A percentile compares a stretch with the other conserved stretches of the same genome.
Evolutionary conservation across 2,113 vertebrate genomes (phyloP).

Genomic region (Pipa parva): DNA sequence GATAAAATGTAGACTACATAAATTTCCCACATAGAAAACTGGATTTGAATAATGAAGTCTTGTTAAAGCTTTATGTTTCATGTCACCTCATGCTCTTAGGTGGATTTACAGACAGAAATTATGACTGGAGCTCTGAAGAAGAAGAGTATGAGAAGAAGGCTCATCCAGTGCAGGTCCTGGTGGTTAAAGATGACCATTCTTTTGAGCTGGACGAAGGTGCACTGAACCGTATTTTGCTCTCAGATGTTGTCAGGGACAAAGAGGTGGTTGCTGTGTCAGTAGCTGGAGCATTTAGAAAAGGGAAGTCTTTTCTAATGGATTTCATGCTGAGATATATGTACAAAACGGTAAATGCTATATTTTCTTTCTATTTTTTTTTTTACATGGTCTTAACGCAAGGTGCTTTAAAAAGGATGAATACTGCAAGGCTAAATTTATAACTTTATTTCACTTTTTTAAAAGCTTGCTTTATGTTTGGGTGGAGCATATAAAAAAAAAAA

Average conservation of each 20-base stretch:
- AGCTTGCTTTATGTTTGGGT: too few relatives aligned
- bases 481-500: too few relatives aligned
- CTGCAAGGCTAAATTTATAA: too few relatives aligned
- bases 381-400: too few relatives aligned
- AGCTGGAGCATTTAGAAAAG: slow-evolving; percentile 94
- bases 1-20: too few relatives aligned
- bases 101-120: slow-evolving; percentile 78
- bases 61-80: background rate
- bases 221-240: slow-evolving; percentile 85
- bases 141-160: slow-evolving; percentile 86
- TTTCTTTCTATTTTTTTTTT: background rate
- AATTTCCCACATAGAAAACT: too few relatives aligned
- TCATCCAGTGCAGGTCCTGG: slow-evolving; percentile 86
- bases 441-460: too few relatives aligned
- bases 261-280: slow-evolving; percentile 94
- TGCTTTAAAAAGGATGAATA: too few relatives aligned
- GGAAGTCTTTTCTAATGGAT: slow-evolving; percentile 98
- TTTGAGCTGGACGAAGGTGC: slow-evolving; percentile 93
- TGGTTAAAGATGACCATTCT: slow-evolving; percentile 95
- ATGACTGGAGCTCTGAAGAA: slow-evolving; percentile 95
- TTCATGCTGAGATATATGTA: slow-evolving; percentile 99
- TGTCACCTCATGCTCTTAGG: slow-evolving; percentile 47
- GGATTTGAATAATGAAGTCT: background rate
- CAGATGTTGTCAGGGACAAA: slow-evolving; percentile 83
- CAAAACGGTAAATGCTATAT: slow-evolving; percentile 69